Evolutionary conservation across 2,113 vertebrate species (phyloP).

Genomic region (Apteryx owenii): DNA sequence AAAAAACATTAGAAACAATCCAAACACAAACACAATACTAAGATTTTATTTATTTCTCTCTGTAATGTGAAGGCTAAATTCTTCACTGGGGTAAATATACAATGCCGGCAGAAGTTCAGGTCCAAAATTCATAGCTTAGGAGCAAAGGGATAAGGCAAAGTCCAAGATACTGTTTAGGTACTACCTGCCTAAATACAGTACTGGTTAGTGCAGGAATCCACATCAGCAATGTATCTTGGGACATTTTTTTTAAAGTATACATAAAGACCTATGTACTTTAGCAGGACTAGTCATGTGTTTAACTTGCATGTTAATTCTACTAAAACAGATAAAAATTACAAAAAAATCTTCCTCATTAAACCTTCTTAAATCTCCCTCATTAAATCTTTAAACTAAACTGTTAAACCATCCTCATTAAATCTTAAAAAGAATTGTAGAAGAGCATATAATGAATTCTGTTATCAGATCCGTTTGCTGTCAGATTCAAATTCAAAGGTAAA

Average conservation of each 20-base stretch:
- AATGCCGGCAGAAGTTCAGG: neutral
- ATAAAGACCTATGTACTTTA: neutral
- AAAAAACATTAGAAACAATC: conserved; percentile 6
- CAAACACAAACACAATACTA: neutral
- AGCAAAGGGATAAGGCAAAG: neutral
- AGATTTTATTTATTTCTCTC: neutral
- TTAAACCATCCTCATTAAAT: neutral
- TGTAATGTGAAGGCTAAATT: neutral
- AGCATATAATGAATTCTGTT: neutral
- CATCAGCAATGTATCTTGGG: neutral
- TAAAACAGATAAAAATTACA: neutral
- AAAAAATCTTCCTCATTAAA: neutral
- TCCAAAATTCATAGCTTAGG: neutral
- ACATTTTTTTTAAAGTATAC: neutral
- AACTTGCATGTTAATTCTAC: neutral
- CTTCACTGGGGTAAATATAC: neutral
- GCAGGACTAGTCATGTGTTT: neutral
- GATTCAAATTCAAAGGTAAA: neutral
- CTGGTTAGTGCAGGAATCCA: neutral
- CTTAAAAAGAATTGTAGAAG: neutral
- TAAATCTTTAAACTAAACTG: neutral
- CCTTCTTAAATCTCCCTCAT: neutral
- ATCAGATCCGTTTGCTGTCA: neutral
- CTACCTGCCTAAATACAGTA: no score
- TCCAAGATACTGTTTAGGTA: neutral